These are phyloP conservation scores for Thoracochromis brauschi DNA, from an alignment of 2,113 vertebrate genomes.

Conservation along the genomic window DNA sequence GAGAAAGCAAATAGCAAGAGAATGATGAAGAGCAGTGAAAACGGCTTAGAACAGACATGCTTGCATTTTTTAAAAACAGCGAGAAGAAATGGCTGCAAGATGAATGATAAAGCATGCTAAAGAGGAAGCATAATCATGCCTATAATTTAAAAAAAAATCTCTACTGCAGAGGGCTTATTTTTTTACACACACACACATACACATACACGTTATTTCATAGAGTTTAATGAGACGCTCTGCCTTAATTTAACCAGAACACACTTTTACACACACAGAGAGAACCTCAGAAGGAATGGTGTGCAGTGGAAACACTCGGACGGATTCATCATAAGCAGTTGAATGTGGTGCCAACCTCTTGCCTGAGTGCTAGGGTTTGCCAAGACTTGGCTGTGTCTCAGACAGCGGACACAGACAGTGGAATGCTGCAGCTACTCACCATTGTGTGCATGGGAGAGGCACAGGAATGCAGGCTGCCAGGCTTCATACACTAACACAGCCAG, in stretches of 20 bases:
- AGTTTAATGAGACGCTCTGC: not conserved
- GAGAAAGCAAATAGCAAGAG: conserved; percentile 38
- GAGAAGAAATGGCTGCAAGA: not conserved
- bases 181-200: not conserved
- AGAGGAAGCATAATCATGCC: conserved; percentile 5
- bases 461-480: conserved; percentile 66
- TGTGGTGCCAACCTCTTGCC: conserved; percentile 1
- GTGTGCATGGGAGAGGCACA: conserved; percentile 59
- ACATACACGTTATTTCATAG: not conserved
- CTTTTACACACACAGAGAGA: not conserved
- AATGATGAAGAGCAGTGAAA: conserved; percentile 42
- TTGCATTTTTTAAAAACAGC: conserved; percentile 20
- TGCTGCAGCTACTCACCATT: conserved; percentile 65
- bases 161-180: not conserved
- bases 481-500: conserved; percentile 58
- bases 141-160: not conserved
- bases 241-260: not conserved
- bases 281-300: not conserved
- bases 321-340: not conserved
- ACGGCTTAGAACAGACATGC: conserved; percentile 14
- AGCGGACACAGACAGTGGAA: conserved; percentile 65
- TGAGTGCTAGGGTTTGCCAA: conserved; percentile 12
- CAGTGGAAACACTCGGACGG: not conserved
- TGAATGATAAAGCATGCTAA: conserved; percentile 29
- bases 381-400: conserved; percentile 55